phyloP scores from a whole-genome alignment of 1,140 invertebrate species.

The Ceratina japonica region DNA sequence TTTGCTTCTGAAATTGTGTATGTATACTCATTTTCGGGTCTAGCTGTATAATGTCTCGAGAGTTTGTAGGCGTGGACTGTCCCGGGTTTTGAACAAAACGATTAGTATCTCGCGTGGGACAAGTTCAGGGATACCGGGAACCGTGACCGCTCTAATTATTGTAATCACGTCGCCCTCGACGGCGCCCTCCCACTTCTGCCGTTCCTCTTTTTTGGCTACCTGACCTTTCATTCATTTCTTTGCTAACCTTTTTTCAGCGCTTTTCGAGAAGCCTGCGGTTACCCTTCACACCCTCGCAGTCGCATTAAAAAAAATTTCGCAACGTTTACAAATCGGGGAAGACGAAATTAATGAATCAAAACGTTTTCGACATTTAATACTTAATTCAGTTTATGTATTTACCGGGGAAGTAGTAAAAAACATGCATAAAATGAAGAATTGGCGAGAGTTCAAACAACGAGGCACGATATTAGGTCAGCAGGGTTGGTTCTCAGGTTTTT shows the following conservation, averaged over 20 bases:
- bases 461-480: constrained; percentile 25
- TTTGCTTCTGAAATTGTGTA: too few relatives aligned
- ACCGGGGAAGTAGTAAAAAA: too few relatives aligned
- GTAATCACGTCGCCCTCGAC: constrained; percentile 73
- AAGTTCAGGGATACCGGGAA: constrained; percentile 72
- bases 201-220: constrained; percentile 45
- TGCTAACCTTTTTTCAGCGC: constrained; percentile 42
- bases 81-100: constrained; percentile 69
- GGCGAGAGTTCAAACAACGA: too few relatives aligned
- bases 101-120: constrained; percentile 69
- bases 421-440: too few relatives aligned
- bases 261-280: constrained; percentile 38
- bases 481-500: constrained; percentile 69
- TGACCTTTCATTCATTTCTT: constrained; percentile 46
- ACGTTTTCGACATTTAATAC: too few relatives aligned
- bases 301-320: constrained; percentile 17
- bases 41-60: background rate
- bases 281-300: constrained; percentile 40
- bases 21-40: too few relatives aligned
- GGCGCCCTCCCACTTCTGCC: constrained; percentile 49
- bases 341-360: too few relatives aligned
- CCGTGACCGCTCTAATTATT: constrained; percentile 73
- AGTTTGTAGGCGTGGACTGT: constrained; percentile 43
- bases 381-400: too few relatives aligned
- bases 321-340: background rate